Conservation (phyloP, 2,888 invertebrate genomes). For the Salticus scenicus region DNA sequence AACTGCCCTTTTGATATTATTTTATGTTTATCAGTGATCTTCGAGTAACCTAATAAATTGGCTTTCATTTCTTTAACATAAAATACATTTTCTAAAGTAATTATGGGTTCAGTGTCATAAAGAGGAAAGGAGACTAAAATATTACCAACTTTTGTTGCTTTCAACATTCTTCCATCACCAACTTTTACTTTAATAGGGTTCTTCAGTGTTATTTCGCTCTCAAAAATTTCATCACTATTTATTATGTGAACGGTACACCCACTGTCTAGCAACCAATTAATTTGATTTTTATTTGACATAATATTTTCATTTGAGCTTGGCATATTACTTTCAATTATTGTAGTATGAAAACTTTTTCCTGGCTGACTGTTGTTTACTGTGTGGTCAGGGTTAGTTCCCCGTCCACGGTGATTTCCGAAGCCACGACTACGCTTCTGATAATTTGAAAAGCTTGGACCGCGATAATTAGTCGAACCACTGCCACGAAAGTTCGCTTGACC, state of each 20-base stretch:
- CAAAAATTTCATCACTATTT: background rate
- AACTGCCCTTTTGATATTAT: background rate
- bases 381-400: background rate
- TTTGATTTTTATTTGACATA: background rate
- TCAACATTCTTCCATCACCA: background rate
- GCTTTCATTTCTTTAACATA: constrained; percentile 8
- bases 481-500: background rate
- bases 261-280: background rate
- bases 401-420: background rate
- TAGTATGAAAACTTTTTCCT: background rate
- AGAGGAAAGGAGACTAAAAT: background rate
- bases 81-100: background rate
- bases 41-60: background rate
- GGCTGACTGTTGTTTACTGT: background rate
- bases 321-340: background rate
- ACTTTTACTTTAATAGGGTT: background rate
- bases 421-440: background rate
- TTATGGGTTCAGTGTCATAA: background rate
- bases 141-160: background rate
- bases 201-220: background rate
- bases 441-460: background rate
- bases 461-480: background rate
- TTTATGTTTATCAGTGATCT: background rate
- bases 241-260: background rate
- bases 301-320: background rate